These are phyloP conservation scores for Drosophila acutilabella DNA, from an alignment of 2,888 invertebrate species.

Conservation along the genomic window DNA sequence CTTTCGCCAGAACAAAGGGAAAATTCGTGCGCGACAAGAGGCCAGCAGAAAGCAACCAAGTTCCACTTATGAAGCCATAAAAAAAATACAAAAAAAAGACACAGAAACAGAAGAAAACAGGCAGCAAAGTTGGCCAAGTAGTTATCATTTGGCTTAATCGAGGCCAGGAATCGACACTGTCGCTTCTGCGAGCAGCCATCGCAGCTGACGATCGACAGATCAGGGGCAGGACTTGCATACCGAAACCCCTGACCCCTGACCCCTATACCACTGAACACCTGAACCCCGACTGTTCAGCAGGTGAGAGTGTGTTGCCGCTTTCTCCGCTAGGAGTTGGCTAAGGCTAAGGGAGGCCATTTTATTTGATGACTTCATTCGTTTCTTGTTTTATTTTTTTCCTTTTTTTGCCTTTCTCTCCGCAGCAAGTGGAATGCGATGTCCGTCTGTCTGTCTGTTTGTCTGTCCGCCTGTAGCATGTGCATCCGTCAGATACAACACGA, in stretches of 20 bases:
- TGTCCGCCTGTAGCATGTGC: constrained; percentile 61
- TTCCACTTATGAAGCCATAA: constrained; percentile 81
- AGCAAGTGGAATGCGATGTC: constrained; percentile 55
- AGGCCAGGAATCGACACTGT: constrained; percentile 45
- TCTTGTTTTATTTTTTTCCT: constrained; percentile 12
- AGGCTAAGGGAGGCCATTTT: constrained; percentile 54
- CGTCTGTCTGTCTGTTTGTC: constrained; percentile 5
- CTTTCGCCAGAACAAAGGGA: constrained; percentile 73
- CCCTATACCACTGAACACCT: background rate
- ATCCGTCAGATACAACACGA: constrained; percentile 70
- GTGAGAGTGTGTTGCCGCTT: constrained; percentile 62
- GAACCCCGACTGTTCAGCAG: constrained; percentile 25
- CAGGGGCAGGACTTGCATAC: constrained; percentile 45
- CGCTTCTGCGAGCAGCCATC: constrained; percentile 45
- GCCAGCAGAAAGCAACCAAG: constrained; percentile 62
- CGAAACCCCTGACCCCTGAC: background rate
- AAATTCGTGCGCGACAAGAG: constrained; percentile 25
- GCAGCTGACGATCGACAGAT: constrained; percentile 58
- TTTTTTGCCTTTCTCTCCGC: constrained; percentile 65
- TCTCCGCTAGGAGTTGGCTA: constrained; percentile 39
- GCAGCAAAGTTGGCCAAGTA: constrained; percentile 33
- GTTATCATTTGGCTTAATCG: constrained; percentile 58
- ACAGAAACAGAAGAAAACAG: constrained; percentile 41
- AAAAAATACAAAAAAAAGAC: constrained; percentile 45
- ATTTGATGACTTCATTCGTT: constrained; percentile 73